Base-by-base conservation (phyloP, 2,797 vertebrate genomes). In the Gymnodraco acuticeps region DNA sequence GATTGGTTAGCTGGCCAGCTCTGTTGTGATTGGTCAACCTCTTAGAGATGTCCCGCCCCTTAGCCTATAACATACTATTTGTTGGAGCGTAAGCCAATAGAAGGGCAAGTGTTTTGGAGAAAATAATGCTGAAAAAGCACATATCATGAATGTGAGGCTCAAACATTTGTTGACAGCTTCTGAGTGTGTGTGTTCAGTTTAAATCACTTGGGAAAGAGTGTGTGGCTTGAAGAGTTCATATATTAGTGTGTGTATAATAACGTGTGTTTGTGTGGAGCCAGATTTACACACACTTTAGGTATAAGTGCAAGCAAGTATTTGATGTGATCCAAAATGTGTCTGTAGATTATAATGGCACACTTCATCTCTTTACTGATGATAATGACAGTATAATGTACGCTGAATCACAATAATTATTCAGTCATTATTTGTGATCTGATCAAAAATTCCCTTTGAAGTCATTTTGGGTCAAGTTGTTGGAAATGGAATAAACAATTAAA, bases 141-240 rank as follows among this genome's bases (percentile, higher is more conserved):
- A 27, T 27, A 27, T 27, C 27, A 27, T 27, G 27, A 27, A 27
- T 23, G 23, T 23, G 23, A 23, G 23, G 23, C 23, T 23, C 20
- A 20, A 20, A 20, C 2, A 20, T 27, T 27, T 27, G 23, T 27
- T 27, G 23, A 27, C 23, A 27, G 23, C 23, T 7, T 33, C 33
- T 20, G 76, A 69, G 77, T 89, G 88, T 87, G 88, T 89, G 27
- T 77, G 77, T 85, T 90, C 82, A 78, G 92, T 93, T 81, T 41
- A 53, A 73, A 66, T 60, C 84, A 66, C 60, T n/a, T 33, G 82
- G 67, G 84, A 76, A 53, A 2, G 68, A 58, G 53, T 19, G 67
- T 31, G 54, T 27, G 59, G 52, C 41, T 52, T 70, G 69, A 13
- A 62, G 56, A 75, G 53, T 52, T 58, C 27, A 51, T 27, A 42